phyloP scores from a whole-genome alignment of 1,140 invertebrate species.

The Achroia grisella region DNA sequence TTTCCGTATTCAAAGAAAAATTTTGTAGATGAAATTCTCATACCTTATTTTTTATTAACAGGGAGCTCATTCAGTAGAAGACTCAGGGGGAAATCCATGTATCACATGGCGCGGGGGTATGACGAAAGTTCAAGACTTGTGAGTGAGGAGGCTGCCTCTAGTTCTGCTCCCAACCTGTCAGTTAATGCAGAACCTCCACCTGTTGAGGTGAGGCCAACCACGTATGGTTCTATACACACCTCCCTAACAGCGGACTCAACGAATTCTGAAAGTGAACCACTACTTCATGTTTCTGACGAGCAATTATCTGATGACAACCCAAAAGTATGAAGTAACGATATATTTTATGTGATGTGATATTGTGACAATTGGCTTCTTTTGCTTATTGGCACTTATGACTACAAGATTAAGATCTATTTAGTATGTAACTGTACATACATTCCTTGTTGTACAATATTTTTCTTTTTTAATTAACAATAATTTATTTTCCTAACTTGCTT shows the following conservation, averaged over 20 bases:
- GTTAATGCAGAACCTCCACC: slow-evolving; percentile 39
- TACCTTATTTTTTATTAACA: slow-evolving; percentile 30
- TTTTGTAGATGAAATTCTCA: no score
- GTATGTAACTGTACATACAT: no score
- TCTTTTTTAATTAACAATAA: no score
- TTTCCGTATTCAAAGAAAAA: no score
- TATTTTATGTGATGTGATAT: not conserved
- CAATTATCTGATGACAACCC: slow-evolving; percentile 25
- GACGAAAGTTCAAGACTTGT: slow-evolving; percentile 72
- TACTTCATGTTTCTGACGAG: slow-evolving; percentile 27
- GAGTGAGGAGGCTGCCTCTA: slow-evolving; percentile 43
- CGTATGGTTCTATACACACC: slow-evolving; percentile 56
- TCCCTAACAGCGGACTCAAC: slow-evolving; percentile 22
- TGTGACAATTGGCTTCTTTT: not conserved
- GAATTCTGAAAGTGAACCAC: slow-evolving; percentile 46
- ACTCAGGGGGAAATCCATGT: slow-evolving; percentile 81
- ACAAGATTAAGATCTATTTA: no score
- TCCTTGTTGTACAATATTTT: no score
- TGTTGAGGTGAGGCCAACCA: slow-evolving; percentile 38
- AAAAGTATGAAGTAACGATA: slow-evolving; percentile 26
- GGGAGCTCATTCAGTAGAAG: slow-evolving; percentile 82
- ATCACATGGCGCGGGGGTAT: slow-evolving; percentile 79
- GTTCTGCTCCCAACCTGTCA: slow-evolving; percentile 50
- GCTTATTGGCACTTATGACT: no score
- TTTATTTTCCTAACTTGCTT: no score